Base-by-base conservation (phyloP, 2,888 invertebrate genomes). In the Nomada hirtipes region DNA sequence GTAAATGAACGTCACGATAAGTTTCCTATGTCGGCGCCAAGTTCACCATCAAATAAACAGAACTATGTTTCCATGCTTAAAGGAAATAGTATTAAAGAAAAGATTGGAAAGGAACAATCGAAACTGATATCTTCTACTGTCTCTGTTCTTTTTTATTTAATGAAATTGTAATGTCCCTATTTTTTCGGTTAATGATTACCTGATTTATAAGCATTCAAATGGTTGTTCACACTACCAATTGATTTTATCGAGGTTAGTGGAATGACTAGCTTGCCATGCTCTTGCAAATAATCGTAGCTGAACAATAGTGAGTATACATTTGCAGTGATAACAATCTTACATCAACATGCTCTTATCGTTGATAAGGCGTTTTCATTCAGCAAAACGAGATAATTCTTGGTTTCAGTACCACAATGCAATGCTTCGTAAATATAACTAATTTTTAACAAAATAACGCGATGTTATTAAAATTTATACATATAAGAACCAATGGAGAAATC, bases 1-100 rank as follows among this genome's bases (percentile, higher is more conserved):
- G 52, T 29, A 29, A 61, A 47, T 73, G 55, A 23, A 57, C 53
- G 61, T 50, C 50, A 11, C 42, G 79, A 78, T 67, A 53, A 61
- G 23, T n/a, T 59, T 59, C 20, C 64, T 42, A 59, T 20, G 47
- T 50, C 36, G 72, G 64, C 52, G 65, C 47, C 64, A 72, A 72
- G 64, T 72, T 72, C 42, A 10, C 42, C 15, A 36, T 15, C 26
- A 47, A 64, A 47, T n/a, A 64, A 70, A 20, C 63, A 4, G 47
- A 29, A 7, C n/a, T 2, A 15, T 23, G 11, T 11, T n/a, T 23
- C 18, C 42, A 0, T 4, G 36, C 2, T 23, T 1, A 15, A 47
- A 26, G n/a, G 9, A 69, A 57, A 44, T 18, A 20, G n/a, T 42
- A 9, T 44, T 2, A 11, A 52, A n/a, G 26, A 18, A 18, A 65